Evolutionary conservation across 2,113 vertebrate genomes (phyloP).

Genomic region (Dascyllus trimaculatus): DNA sequence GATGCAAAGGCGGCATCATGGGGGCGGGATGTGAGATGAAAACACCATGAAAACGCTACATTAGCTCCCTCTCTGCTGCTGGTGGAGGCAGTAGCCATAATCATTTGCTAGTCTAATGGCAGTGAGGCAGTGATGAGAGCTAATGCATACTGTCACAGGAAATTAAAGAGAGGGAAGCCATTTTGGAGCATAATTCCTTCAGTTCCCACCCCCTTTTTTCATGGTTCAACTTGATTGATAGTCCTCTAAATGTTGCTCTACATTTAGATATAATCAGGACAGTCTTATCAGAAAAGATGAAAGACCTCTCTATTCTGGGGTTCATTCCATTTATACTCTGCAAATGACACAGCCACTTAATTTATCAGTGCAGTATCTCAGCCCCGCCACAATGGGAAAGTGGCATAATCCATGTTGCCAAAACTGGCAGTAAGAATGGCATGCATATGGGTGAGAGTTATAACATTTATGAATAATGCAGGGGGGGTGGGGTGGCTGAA

Average conservation of each 20-base stretch:
- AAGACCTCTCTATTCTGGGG: constrained; percentile 86
- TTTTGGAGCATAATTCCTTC: constrained; percentile 79
- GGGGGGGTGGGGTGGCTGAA: not conserved
- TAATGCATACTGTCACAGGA: constrained; percentile 79
- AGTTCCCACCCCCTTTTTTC: constrained; percentile 62
- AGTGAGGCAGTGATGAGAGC: constrained; percentile 72
- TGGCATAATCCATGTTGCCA: constrained; percentile 55
- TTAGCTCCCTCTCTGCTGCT: constrained; percentile 67
- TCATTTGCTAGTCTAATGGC: constrained; percentile 78
- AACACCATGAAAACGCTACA: constrained; percentile 73
- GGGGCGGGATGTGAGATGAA: constrained; percentile 60
- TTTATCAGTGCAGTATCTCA: constrained; percentile 79
- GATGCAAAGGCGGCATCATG: constrained; percentile 64
- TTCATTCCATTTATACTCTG: constrained; percentile 82
- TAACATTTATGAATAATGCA: constrained; percentile 72
- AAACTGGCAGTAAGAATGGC: constrained; percentile 55
- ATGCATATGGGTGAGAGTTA: constrained; percentile 61
- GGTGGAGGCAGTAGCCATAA: constrained; percentile 65
- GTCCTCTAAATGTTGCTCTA: constrained; percentile 85
- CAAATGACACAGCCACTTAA: constrained; percentile 82
- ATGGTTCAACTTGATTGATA: constrained; percentile 82
- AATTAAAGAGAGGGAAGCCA: constrained; percentile 78
- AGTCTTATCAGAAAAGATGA: constrained; percentile 86
- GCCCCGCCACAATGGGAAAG: constrained; percentile 54
- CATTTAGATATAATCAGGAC: constrained; percentile 88